phyloP scores from a whole-genome alignment of 2,113 vertebrate species.

The Garra rufa region DNA sequence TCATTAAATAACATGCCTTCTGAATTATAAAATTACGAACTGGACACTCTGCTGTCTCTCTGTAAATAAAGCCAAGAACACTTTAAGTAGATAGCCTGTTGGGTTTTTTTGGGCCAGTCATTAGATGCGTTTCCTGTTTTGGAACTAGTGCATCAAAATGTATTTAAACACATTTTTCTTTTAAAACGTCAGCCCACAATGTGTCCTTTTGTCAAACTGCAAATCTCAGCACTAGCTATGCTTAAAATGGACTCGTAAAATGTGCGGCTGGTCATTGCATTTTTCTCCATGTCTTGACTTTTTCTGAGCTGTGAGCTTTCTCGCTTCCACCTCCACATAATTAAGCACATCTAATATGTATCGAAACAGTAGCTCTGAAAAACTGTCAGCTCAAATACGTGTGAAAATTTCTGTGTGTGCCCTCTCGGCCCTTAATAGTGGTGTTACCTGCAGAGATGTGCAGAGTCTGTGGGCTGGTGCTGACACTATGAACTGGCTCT shows the following conservation, averaged over 20 bases:
- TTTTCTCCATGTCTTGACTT: background rate
- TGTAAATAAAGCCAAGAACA: background rate
- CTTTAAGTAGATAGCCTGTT: background rate
- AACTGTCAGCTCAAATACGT: conserved; percentile 21
- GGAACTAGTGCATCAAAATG: background rate
- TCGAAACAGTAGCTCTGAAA: conserved; percentile 37
- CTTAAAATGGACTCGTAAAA: background rate
- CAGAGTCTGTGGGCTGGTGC: conserved; percentile 34
- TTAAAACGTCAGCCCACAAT: background rate
- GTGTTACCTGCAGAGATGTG: conserved; percentile 38
- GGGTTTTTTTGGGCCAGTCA: background rate
- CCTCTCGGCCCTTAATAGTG: conserved; percentile 25
- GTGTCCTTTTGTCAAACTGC: background rate
- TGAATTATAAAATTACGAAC: too few relatives aligned
- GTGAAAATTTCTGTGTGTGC: conserved; percentile 25
- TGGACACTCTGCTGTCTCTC: background rate
- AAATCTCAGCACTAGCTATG: background rate
- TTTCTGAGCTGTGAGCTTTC: conserved; percentile 12
- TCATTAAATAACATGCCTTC: too few relatives aligned
- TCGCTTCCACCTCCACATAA: conserved; percentile 30
- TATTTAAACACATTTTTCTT: background rate
- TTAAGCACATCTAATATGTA: conserved; percentile 44
- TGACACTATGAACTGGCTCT: conserved; percentile 34
- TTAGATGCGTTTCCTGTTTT: background rate
- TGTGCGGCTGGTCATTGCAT: background rate